Percentiles rank a stretch among this genome's conserved stretches.
Conservation (phyloP, 2,888 invertebrate species). For the Urechis unicinctus region DNA sequence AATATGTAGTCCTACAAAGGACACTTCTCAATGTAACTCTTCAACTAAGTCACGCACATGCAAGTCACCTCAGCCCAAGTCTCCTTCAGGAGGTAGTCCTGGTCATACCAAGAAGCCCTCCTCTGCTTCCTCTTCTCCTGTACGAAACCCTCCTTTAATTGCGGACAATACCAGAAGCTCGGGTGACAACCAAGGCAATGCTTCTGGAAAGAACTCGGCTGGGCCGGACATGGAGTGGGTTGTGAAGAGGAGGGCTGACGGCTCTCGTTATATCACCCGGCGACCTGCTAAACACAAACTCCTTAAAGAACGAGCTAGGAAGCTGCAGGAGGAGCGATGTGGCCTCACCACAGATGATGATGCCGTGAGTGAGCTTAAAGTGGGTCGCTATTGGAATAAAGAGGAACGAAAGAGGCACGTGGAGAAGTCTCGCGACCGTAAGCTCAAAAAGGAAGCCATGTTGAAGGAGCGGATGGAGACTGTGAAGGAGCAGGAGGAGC, state of each 20-base stretch:
- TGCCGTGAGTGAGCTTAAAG: constrained; percentile 69
- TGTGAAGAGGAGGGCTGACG: constrained; percentile 70
- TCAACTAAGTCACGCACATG: neutral
- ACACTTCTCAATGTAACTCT: neutral
- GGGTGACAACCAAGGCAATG: too few species aligned
- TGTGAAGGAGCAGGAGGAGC: constrained; percentile 44
- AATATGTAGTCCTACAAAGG: too few species aligned
- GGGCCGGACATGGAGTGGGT: constrained; percentile 59
- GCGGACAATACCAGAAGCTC: too few species aligned
- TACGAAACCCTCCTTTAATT: too few species aligned
- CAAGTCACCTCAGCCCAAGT: neutral
- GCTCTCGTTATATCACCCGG: constrained; percentile 69
- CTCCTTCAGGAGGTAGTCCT: neutral
- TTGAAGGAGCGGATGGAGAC: constrained; percentile 34
- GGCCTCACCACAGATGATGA: constrained; percentile 72
- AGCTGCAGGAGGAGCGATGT: constrained; percentile 63
- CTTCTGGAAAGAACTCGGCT: neutral
- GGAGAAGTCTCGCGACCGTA: constrained; percentile 64
- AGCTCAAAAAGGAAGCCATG: constrained; percentile 49
- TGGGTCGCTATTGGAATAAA: constrained; percentile 69
- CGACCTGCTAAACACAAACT: constrained; percentile 64
- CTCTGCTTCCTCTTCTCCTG: too few species aligned
- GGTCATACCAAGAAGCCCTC: too few species aligned
- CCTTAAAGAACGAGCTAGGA: constrained; percentile 63
- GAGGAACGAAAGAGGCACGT: constrained; percentile 70